Base-by-base conservation (phyloP, 2,797 vertebrate genomes). In the Falco columbarius region DNA sequence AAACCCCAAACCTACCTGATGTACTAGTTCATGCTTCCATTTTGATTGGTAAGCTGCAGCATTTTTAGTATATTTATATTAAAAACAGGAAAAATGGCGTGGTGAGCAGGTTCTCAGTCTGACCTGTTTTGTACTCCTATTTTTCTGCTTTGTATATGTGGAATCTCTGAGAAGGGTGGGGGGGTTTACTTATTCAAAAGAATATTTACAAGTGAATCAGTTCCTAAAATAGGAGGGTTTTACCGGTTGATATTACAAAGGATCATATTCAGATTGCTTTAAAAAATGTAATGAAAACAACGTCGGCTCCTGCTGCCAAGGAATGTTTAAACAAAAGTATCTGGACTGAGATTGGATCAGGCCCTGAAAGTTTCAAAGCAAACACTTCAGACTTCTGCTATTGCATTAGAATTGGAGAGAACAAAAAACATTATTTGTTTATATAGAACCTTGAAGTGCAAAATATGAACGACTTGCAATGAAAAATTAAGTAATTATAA, bases 321-420 rank as follows among this genome's bases (percentile, higher is more conserved):
- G 88, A 94, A 95, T 96, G 88, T 95, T 94, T 86, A 66, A 94
- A 94, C 80, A 90, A 40, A 90, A 86, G 32, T 92, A 49, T 72
- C 44, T 72, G 24, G 14, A 36, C 23, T 77, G 59, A 77, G 63
- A 34, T 40, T 90, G 80, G 55, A 52, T 79, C 55, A 75, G 51
- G 10, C 62, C 20, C 32, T 71, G 62, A 12, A 88, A 68, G 55
- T 91, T 94, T 83, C 82, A 75, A 83, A 93, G 80, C 20, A 93
- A 91, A 68, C 38, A 38, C 47, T 90, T 90, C 29, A 81, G 75
- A 6, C 40, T 74, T 79, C 30, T 84, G 51, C 42, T 86, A 36
- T 30, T 90, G 61, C 26, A 12, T 76, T 90, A 66, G 85, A 83
- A 66, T 30, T 83, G 36, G 55, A 91, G 44, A 81, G 91, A 73